Evolutionary conservation across 2,797 vertebrate species (phyloP).

Genomic region (Kryptopterus vitreolus): DNA sequence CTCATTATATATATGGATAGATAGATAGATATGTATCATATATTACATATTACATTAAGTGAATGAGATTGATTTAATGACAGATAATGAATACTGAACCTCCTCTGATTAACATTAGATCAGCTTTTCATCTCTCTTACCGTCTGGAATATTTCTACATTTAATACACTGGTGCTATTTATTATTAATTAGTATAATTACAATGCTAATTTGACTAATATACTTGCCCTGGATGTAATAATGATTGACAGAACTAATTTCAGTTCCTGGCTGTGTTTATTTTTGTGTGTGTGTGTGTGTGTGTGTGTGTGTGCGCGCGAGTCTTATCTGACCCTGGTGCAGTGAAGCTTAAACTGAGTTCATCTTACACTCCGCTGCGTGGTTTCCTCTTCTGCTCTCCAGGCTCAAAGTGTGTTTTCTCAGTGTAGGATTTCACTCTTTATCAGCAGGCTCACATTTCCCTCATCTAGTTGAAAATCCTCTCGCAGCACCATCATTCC

Average conservation of each 20-base stretch:
- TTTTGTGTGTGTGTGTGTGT: conserved; percentile 12
- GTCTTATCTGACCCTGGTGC: conserved; percentile 42
- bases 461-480: conserved; percentile 36
- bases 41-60: too few species aligned
- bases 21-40: neutral
- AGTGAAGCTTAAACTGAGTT: conserved; percentile 60
- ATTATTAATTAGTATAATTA: neutral
- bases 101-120: neutral
- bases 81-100: neutral
- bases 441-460: conserved; percentile 66
- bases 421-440: conserved; percentile 70
- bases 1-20: neutral
- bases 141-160: neutral
- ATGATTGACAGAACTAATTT: neutral
- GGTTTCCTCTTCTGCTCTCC: conserved; percentile 52
- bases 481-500: neutral
- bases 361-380: conserved; percentile 56
- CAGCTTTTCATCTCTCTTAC: neutral
- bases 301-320: neutral
- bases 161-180: neutral
- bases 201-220: neutral
- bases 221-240: neutral
- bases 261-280: neutral
- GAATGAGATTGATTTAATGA: neutral
- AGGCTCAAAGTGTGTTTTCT: conserved; percentile 52